Evolutionary conservation across 92 coral and sea anemone genomes (phyloP).

Genomic region (Epizoanthus illoricatus): DNA sequence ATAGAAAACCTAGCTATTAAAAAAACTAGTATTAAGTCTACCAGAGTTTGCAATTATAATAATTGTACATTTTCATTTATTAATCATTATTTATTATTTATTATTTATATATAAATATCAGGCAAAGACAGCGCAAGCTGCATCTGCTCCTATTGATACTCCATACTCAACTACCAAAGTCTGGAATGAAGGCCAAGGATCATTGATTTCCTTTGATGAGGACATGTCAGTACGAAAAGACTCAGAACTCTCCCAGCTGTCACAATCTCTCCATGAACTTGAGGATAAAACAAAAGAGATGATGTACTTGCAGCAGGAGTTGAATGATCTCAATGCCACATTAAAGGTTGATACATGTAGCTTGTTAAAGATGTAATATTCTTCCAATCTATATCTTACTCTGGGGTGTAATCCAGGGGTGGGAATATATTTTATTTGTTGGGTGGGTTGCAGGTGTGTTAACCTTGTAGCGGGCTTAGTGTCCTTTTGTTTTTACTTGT

Average conservation of each 20-base stretch:
- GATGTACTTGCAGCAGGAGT: constrained; percentile 83
- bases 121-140: constrained; percentile 25
- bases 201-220: constrained; percentile 84
- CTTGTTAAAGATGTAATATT: neutral
- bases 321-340: constrained; percentile 90
- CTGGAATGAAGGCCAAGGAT: constrained; percentile 85
- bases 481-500: no score
- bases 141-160: constrained; percentile 54
- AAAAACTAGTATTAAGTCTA: no score
- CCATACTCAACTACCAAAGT: constrained; percentile 71
- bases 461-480: no score
- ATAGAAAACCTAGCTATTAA: no score
- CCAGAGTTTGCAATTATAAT: no score
- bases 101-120: neutral
- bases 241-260: constrained; percentile 84
- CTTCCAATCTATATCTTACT: no score
- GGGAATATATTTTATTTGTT: no score
- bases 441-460: no score
- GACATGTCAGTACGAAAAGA: constrained; percentile 67
- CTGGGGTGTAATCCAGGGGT: no score
- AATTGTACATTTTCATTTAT: no score
- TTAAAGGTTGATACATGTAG: constrained; percentile 79
- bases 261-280: constrained; percentile 81
- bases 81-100: neutral
- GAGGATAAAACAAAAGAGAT: constrained; percentile 89